Conservation (phyloP, 2,113 vertebrate species). For the Zosterops borbonicus region DNA sequence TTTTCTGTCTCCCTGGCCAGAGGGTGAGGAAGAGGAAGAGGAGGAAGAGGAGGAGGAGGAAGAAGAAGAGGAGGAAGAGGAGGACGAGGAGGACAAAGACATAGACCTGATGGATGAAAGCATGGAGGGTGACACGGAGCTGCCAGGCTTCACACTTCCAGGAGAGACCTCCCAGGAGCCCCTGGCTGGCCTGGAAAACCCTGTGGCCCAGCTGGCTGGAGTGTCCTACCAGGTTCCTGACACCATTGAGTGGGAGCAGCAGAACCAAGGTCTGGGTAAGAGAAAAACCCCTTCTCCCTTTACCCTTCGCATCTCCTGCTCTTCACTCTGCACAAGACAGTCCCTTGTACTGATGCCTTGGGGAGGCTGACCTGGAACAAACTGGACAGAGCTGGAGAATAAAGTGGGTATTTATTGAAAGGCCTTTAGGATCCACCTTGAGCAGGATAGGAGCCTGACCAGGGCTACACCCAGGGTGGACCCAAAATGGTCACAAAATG, state of each 20-base stretch:
- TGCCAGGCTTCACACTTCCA: slow-evolving; percentile 75
- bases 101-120: slow-evolving; percentile 81
- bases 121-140: slow-evolving; percentile 81
- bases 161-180: slow-evolving; percentile 83
- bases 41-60: slow-evolving; percentile 84
- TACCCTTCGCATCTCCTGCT: neutral
- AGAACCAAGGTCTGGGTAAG: slow-evolving; percentile 93
- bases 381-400: no score
- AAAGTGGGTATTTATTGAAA: no score
- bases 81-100: slow-evolving; percentile 87
- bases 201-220: slow-evolving; percentile 65
- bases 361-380: no score
- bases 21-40: slow-evolving; percentile 81
- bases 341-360: accelerated
- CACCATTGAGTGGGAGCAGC: slow-evolving; percentile 89
- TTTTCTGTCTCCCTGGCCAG: slow-evolving; percentile 51
- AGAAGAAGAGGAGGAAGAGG: slow-evolving; percentile 83
- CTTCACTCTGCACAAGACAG: neutral
- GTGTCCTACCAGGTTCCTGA: slow-evolving; percentile 83
- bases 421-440: no score
- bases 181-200: slow-evolving; percentile 46
- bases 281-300: neutral
- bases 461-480: no score
- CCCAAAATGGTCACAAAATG: no score
- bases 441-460: no score